These are phyloP conservation scores for Lethenteron reissneri DNA, from an alignment of 2,113 vertebrate species.

Conservation along the genomic window DNA sequence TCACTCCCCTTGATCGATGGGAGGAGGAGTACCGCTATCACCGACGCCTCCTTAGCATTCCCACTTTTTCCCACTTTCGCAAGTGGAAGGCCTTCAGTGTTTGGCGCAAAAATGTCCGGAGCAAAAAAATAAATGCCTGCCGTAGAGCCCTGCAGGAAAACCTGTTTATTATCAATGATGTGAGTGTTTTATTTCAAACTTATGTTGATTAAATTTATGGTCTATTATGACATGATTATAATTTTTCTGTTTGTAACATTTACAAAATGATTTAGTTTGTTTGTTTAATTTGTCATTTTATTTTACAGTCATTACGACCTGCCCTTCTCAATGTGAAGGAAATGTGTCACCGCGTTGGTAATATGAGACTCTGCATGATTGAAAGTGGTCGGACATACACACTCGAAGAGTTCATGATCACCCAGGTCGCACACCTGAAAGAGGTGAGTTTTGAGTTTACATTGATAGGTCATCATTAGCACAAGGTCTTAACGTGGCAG, in stretches of 20 bases:
- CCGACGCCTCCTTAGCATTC: conserved; percentile 28
- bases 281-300: conserved; percentile 9
- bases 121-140: conserved; percentile 26
- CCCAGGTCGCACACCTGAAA: conserved; percentile 24
- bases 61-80: conserved; percentile 40
- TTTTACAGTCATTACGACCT: conserved; percentile 26
- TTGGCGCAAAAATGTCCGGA: conserved; percentile 36
- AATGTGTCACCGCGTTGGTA: conserved; percentile 36
- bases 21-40: conserved; percentile 31
- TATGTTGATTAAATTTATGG: not conserved
- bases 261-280: not conserved
- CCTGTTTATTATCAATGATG: conserved; percentile 36
- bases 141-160: conserved; percentile 21
- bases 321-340: conserved; percentile 41
- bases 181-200: conserved; percentile 20
- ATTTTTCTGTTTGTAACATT: not conserved
- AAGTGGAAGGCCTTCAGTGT: conserved; percentile 38
- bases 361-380: conserved; percentile 28
- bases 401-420: conserved; percentile 30
- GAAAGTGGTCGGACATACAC: conserved; percentile 31
- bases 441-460: conserved; percentile 23
- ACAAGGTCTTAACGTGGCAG: not conserved
- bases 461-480: not conserved
- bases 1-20: conserved; percentile 25
- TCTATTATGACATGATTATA: not conserved